Conservation (phyloP, 2,113 vertebrate species). For the Podarcis raffonei region DNA sequence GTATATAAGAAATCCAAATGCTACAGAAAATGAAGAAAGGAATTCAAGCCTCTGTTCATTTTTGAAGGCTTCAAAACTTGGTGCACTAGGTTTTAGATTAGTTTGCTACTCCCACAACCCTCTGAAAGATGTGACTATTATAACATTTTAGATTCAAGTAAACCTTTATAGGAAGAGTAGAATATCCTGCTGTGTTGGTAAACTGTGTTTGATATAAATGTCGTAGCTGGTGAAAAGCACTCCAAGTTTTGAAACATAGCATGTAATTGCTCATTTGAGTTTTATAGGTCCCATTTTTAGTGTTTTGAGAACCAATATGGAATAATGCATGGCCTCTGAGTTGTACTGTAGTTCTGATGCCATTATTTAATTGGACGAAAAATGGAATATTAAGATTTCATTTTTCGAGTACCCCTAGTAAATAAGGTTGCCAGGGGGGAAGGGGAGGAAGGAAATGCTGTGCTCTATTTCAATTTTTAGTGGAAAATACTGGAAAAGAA, state of each 20-base stretch:
- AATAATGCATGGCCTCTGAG: not conserved
- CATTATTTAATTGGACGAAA: conserved; percentile 43
- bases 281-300: conserved; percentile 53
- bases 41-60: conserved; percentile 45
- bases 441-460: not conserved
- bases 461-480: not conserved
- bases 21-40: conserved; percentile 35
- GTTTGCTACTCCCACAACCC: not conserved
- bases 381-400: conserved; percentile 26
- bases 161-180: not conserved
- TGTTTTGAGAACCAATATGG: conserved; percentile 25
- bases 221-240: not conserved
- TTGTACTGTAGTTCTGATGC: conserved; percentile 31
- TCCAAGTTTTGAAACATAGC: conserved; percentile 53
- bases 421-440: not conserved
- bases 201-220: conserved; percentile 34
- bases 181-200: conserved; percentile 59
- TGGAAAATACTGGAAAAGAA: not conserved
- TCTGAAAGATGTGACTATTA: not conserved
- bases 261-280: conserved; percentile 10
- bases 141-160: not conserved
- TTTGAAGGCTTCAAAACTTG: conserved; percentile 65
- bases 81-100: conserved; percentile 43
- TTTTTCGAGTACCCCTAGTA: conserved; percentile 24
- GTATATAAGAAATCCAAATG: conserved; percentile 22